Evolutionary conservation across 2,113 vertebrate species (phyloP).

Genomic region (Otis tarda): DNA sequence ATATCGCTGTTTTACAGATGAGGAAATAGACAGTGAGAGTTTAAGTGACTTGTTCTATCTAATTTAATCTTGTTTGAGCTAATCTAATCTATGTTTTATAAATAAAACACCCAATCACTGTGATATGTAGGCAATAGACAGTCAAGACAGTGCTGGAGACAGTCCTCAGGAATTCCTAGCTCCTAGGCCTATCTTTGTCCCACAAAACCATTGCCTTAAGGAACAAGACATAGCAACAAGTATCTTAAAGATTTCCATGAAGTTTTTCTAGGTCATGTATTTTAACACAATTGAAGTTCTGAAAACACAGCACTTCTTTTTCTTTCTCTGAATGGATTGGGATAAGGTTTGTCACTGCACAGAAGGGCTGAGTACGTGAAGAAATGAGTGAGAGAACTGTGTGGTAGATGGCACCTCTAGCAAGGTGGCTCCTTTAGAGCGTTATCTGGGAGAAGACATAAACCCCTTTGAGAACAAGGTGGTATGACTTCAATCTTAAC

Average conservation of each 20-base stretch:
- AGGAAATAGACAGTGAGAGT: constrained; percentile 54
- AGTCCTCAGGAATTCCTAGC: constrained; percentile 11
- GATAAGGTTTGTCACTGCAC: not conserved
- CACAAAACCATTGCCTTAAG: not conserved
- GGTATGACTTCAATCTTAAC: not conserved
- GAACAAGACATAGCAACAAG: not conserved
- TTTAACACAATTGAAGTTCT: not conserved
- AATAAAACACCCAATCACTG: constrained; percentile 54
- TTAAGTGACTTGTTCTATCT: constrained; percentile 60
- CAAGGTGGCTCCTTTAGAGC: not conserved
- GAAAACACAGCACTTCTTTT: not conserved
- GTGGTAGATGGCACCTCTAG: not conserved
- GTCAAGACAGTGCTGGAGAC: not conserved
- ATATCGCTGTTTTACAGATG: constrained; percentile 32
- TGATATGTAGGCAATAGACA: constrained; percentile 36
- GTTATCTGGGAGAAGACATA: not conserved
- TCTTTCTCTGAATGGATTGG: not conserved
- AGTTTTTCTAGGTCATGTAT: not conserved
- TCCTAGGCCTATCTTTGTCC: constrained; percentile 17
- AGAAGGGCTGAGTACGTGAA: not conserved
- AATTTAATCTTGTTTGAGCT: constrained; percentile 61
- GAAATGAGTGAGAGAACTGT: not conserved
- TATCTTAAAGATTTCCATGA: not conserved
- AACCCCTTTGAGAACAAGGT: not conserved
- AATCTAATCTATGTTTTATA: constrained; percentile 66